Conservation (phyloP, 2,797 vertebrate species). For the Allobates femoralis region DNA sequence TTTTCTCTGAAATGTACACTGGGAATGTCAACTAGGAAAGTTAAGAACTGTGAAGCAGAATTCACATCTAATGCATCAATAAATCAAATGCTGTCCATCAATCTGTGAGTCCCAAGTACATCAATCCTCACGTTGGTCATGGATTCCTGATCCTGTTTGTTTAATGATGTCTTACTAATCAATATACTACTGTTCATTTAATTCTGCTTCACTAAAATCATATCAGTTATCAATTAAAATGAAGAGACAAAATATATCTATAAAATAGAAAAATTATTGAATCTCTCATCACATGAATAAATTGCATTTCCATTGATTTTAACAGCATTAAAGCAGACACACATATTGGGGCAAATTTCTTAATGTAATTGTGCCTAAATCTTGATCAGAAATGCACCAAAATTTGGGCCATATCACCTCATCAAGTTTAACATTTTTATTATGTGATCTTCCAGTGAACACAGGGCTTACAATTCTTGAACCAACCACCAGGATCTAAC, state of each 20-base stretch:
- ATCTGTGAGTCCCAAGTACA: slow-evolving; percentile 19
- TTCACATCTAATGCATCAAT: slow-evolving; percentile 32
- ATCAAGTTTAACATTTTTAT: no score
- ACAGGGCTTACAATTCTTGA: no score
- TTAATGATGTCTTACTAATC: slow-evolving; percentile 50
- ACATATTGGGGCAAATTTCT: background rate
- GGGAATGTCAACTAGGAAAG: slow-evolving; percentile 18
- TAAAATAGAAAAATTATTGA: background rate
- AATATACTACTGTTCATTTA: slow-evolving; percentile 13
- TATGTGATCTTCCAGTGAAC: no score
- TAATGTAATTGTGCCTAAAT: no score
- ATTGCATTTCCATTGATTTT: background rate
- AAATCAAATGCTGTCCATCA: slow-evolving; percentile 48
- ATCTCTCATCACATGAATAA: background rate
- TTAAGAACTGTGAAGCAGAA: slow-evolving; percentile 42
- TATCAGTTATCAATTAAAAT: slow-evolving; percentile 8
- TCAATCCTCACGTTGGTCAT: slow-evolving; percentile 16
- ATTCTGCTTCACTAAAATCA: background rate
- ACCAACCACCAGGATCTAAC: no score
- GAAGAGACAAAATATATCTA: background rate
- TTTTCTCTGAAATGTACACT: slow-evolving; percentile 22
- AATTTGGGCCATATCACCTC: no score
- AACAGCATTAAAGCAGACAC: background rate
- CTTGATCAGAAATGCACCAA: no score
- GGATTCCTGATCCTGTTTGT: background rate